phyloP scores from a whole-genome alignment of 2,113 vertebrate genomes.

The Marcusenius ussheri region DNA sequence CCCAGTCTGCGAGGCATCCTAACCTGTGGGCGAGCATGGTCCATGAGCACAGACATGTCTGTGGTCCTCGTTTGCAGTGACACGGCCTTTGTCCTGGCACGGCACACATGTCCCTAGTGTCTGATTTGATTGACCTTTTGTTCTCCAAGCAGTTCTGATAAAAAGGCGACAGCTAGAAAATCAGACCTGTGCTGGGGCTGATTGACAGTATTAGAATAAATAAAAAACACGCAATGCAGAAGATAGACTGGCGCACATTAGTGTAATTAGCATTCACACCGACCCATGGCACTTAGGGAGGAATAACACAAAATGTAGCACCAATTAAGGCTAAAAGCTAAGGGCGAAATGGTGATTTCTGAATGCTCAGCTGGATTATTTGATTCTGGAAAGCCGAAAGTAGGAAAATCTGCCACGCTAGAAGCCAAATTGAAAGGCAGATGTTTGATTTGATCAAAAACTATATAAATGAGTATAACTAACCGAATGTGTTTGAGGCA shows the following conservation, averaged over 20 bases:
- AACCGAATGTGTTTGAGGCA: background rate
- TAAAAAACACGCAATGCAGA: background rate
- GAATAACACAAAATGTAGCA: background rate
- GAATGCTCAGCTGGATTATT: background rate
- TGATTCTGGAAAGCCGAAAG: background rate
- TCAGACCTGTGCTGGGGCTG: background rate
- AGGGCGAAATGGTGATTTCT: background rate
- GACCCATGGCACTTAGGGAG: background rate
- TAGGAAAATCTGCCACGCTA: background rate
- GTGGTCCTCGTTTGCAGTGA: background rate
- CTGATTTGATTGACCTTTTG: background rate
- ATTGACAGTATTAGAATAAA: background rate
- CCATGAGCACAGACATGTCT: background rate
- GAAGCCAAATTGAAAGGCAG: background rate
- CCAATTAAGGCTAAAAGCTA: conserved; percentile 14
- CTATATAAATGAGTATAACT: background rate
- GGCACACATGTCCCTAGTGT: background rate
- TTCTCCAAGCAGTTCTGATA: background rate
- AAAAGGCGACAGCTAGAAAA: background rate
- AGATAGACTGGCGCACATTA: background rate
- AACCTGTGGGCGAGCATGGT: background rate
- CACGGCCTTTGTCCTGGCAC: background rate
- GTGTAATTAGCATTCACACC: background rate
- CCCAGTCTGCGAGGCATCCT: background rate
- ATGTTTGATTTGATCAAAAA: conserved; percentile 13